Evolutionary conservation across 2,113 vertebrate genomes (phyloP), one percentile per base, ranked within the genome.

Genomic region (Rhinogobius similis): DNA sequence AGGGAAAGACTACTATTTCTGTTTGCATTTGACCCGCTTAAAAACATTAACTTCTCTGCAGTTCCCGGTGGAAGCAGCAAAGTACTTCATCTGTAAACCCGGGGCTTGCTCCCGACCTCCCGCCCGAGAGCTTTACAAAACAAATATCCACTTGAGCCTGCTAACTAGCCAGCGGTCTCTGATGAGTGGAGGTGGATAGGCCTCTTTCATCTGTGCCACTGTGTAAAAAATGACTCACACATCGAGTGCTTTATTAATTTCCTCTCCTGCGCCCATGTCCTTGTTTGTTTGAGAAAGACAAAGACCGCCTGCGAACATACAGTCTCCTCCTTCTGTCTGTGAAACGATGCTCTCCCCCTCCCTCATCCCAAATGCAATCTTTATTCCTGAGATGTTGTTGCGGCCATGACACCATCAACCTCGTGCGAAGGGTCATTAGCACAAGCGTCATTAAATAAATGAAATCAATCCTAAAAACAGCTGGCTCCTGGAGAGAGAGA

Each of bases 401-500:
- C 91, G 92, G 92, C 83, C 0, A 82, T 90, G 88, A 89, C 90
- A 92, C 86, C 90, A 91, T 92, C 88, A 92, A 81, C 88, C 89
- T 72, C 82, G 83, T 84, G 90, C 86, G 72, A 81, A 87, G 89
- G 87, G 86, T 88, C 90, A 91, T 94, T 94, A 94, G 87, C 90
- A 85, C 81, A 92, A 78, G 91, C 91, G 90, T 93, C 93, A 93
- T 81, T 89, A 90, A 93, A 94, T 91, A 94, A 94, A 94, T 94
- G 72, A 94, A 95, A 95, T 92, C 92, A 92, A 93, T 92, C 87
- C 70, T 66, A 82, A 89, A 95, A 94, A 93, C 94, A 95, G 94
- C 93, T 94, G 92, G 87, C 86, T 92, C 87, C 87, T 83, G 74
- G 81, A 88, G 78, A 78, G 79, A 66, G 76, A 39, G 24, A 20